phyloP scores from a whole-genome alignment of 2,113 vertebrate species.

The Cyanocitta stelleri region DNA sequence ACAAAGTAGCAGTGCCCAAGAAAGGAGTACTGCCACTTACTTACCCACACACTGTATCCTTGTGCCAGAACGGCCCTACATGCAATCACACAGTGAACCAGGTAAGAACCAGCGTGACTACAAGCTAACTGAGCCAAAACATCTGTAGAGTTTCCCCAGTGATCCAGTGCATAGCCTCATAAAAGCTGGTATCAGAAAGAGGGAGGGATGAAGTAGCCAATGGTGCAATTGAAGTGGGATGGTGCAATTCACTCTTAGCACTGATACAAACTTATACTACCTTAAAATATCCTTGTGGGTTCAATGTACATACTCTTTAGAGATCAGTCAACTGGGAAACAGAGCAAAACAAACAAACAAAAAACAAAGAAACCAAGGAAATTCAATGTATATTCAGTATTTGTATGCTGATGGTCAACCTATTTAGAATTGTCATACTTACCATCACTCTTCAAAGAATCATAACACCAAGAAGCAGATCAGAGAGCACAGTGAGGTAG shows the following conservation, averaged over 20 bases:
- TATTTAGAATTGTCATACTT: background rate
- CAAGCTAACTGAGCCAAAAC: background rate
- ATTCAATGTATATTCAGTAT: background rate
- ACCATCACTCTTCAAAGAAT: background rate
- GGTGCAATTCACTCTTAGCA: background rate
- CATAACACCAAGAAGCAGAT: background rate
- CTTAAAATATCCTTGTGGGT: background rate
- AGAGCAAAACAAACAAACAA: background rate
- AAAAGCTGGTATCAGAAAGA: background rate
- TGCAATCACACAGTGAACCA: background rate
- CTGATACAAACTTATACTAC: background rate
- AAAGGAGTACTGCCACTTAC: background rate
- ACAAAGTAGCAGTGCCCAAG: background rate
- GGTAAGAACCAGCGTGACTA: background rate
- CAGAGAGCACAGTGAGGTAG: background rate
- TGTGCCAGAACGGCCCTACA: background rate
- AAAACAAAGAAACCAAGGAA: background rate
- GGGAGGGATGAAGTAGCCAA: background rate
- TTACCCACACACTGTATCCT: background rate
- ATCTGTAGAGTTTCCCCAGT: background rate
- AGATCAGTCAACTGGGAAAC: background rate
- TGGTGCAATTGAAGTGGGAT: no score
- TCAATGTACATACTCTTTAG: background rate
- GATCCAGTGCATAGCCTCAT: background rate
- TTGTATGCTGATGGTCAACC: background rate